phyloP scores from a whole-genome alignment of 2,888 invertebrate genomes.

The Cepaea hortensis region DNA sequence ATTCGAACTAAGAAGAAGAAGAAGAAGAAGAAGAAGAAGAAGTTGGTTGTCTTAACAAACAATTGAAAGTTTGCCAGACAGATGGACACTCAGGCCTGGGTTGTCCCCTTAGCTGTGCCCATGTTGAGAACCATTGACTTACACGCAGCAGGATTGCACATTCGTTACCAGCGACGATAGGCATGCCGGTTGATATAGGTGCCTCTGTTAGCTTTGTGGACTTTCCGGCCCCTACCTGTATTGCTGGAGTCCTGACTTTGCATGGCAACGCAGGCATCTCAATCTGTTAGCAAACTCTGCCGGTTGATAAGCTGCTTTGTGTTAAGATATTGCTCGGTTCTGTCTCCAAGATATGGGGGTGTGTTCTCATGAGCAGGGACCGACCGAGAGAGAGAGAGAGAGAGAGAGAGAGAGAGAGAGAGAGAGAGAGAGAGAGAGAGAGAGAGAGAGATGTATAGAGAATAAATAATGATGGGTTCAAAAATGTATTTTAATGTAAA shows the following conservation, averaged over 20 bases:
- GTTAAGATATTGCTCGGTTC: slow-evolving; percentile 18
- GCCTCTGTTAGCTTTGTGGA: neutral
- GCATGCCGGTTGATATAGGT: neutral
- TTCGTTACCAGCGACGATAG: neutral
- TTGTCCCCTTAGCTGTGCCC: too few species aligned
- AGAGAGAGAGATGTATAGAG: neutral
- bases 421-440: slow-evolving; percentile 1
- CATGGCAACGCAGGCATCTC: slow-evolving; percentile 38
- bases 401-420: neutral
- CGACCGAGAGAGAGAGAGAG: neutral
- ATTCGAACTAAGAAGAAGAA: too few species aligned
- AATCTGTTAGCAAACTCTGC: slow-evolving; percentile 22
- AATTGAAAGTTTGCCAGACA: too few species aligned
- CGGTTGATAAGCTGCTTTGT: slow-evolving; percentile 30
- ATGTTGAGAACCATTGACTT: too few species aligned
- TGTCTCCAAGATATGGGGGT: neutral
- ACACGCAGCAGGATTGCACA: too few species aligned
- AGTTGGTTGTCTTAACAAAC: too few species aligned
- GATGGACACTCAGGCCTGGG: too few species aligned
- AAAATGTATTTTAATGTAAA: neutral
- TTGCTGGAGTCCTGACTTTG: neutral
- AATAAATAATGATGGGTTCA: neutral
- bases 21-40: too few species aligned
- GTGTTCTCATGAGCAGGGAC: neutral
- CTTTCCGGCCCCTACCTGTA: neutral